Base-by-base conservation (phyloP, 2,888 invertebrate genomes). In the Caenorhabditis japonica region DNA sequence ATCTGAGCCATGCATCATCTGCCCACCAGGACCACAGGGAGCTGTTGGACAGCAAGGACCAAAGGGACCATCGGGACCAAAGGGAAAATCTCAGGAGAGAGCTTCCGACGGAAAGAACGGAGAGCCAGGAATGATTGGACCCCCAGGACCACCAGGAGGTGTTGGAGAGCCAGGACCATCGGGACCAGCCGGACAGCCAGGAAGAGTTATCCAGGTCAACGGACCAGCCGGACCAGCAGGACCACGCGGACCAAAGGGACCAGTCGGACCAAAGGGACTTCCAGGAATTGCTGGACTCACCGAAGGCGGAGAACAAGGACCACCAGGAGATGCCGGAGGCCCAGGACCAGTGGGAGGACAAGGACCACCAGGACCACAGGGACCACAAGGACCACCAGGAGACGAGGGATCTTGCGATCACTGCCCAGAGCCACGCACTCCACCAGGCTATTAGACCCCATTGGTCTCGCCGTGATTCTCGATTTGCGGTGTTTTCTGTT, bases 341-440 rank as follows among this genome's bases (percentile, higher is more conserved):
- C 82, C 81, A 56, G 84, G 84, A 66, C 80, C 83, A 44, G 64
- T 76, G 17, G 84, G 84, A 77, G 62, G 69, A 44, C 81, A 71
- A 53, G 84, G 84, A 68, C 84, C 82, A 58, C 75, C 75, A 13
- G 85, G 85, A 52, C 84, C 81, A 46, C 78, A 76, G 19, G 85
- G 85, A 56, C 80, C 81, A 39, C 75, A 76, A 41, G 85, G 84
- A 70, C 77, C 79, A 27, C 77, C 78, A 51, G 85, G 86, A 76
- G 85, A 86, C 58, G 84, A 86, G 72, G 86, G 86, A 44, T 76
- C 79, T 23, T 86, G 86, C 83, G 86, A 85, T 52, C 86, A 86
- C 73, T 86, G 86, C 75, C 86, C 86, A 51, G 83, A 82, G 73
- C 85, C 85, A 36, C 77, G 85, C 43, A 85, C 85, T 38, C 84